These are phyloP conservation scores for Lepidochitona cinerea DNA, from an alignment of 2,888 invertebrate species.

Conservation along the genomic window DNA sequence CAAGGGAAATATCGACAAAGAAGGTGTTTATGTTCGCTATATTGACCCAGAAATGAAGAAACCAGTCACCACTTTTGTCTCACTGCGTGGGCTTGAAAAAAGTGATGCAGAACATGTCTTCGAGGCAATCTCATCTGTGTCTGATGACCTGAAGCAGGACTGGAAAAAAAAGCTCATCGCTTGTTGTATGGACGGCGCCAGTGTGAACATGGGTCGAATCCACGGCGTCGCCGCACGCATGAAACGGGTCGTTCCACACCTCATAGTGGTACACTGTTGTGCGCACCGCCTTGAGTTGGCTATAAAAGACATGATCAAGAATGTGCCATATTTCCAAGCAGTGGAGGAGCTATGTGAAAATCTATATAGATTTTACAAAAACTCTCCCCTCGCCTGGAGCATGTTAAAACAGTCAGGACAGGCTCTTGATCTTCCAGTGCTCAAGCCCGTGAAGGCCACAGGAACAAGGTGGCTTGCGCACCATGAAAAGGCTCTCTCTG, in stretches of 20 bases:
- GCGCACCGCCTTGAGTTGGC: not conserved
- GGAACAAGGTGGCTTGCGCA: not conserved
- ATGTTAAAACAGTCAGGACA: not conserved
- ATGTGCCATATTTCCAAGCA: not conserved
- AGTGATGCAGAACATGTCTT: slow-evolving; percentile 1
- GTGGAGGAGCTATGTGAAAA: not conserved
- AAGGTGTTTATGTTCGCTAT: not conserved
- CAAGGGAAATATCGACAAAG: not conserved
- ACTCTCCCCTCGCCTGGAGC: not conserved
- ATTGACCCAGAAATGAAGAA: not conserved
- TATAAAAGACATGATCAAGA: not conserved
- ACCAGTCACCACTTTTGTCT: not conserved
- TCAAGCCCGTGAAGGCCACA: not conserved
- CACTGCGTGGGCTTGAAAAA: not conserved
- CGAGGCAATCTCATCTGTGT: not conserved
- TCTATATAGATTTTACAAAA: not conserved
- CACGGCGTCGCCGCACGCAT: not conserved
- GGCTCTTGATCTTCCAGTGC: not conserved
- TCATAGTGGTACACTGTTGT: not conserved
- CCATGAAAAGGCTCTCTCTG: not conserved
- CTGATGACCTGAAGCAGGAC: not conserved
- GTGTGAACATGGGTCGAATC: not conserved
- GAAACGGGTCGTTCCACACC: not conserved
- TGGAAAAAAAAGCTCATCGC: not conserved
- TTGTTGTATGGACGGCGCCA: not conserved